Evolutionary conservation across 1,140 invertebrate genomes (phyloP).

Genomic region (Carposina sasakii): DNA sequence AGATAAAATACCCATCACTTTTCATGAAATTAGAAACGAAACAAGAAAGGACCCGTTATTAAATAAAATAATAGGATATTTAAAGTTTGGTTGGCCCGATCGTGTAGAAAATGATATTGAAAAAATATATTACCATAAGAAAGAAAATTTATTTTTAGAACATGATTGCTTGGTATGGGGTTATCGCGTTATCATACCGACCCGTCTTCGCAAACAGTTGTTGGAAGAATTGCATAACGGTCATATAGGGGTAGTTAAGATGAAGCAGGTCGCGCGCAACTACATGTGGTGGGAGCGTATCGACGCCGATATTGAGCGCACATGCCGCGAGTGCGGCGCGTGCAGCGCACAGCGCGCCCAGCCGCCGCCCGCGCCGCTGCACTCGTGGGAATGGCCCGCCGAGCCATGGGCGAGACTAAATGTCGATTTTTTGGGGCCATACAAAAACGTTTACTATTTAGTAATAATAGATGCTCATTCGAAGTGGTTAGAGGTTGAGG

Average conservation of each 20-base stretch:
- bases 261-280: constrained; percentile 51
- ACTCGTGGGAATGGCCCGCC: constrained; percentile 5
- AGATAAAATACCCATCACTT: constrained; percentile 2
- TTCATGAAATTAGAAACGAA: not conserved
- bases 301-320: constrained; percentile 49
- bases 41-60: constrained; percentile 6
- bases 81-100: constrained; percentile 18
- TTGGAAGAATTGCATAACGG: constrained; percentile 44
- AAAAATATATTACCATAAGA: constrained; percentile 39
- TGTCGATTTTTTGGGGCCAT: constrained; percentile 34
- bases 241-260: constrained; percentile 56
- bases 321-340: not conserved
- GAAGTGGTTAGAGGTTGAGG: constrained; percentile 34
- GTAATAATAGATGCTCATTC: constrained; percentile 31
- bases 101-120: constrained; percentile 50
- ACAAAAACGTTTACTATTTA: constrained; percentile 24
- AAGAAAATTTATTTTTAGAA: constrained; percentile 33
- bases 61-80: constrained; percentile 14
- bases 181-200: constrained; percentile 50
- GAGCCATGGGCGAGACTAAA: constrained; percentile 20
- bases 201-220: constrained; percentile 12
- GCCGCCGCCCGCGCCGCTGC: not conserved
- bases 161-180: constrained; percentile 29
- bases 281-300: constrained; percentile 63
- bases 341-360: not conserved